Evolutionary conservation across 2,113 vertebrate species (phyloP).

Genomic region (Galeopterus variegatus): DNA sequence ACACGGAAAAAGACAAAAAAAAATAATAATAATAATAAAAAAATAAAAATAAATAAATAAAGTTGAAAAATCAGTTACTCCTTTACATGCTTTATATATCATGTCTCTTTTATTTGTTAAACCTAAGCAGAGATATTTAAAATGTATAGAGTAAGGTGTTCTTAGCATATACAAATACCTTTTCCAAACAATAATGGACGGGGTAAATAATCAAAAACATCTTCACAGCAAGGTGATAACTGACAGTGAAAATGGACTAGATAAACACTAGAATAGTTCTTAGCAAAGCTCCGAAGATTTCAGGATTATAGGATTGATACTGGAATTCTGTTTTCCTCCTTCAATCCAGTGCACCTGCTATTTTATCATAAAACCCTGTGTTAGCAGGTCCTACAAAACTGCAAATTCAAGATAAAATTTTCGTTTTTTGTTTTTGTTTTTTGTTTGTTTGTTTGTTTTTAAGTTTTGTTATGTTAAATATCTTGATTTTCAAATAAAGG

Average conservation of each 20-base stretch:
- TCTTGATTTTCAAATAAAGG: too few species aligned
- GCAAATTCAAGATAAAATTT: neutral
- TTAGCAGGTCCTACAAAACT: neutral
- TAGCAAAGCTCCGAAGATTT: neutral
- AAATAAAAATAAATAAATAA: too few species aligned
- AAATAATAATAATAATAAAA: too few species aligned
- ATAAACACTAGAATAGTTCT: neutral
- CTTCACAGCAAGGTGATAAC: neutral
- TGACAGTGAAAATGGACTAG: neutral
- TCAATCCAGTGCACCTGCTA: neutral
- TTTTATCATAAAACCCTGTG: neutral
- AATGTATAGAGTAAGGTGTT: neutral
- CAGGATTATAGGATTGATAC: rapidly evolving
- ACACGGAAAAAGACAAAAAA: too few species aligned
- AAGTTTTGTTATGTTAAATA: too few species aligned
- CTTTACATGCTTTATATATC: neutral
- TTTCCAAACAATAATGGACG: neutral
- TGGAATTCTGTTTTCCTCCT: neutral
- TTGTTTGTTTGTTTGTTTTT: too few species aligned
- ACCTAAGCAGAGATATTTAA: neutral
- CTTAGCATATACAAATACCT: neutral
- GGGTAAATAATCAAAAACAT: neutral
- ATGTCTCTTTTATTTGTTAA: neutral
- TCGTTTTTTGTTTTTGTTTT: neutral
- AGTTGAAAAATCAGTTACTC: neutral